Base-by-base conservation (phyloP, 1,140 invertebrate genomes). In the Sycobia sp. region DNA sequence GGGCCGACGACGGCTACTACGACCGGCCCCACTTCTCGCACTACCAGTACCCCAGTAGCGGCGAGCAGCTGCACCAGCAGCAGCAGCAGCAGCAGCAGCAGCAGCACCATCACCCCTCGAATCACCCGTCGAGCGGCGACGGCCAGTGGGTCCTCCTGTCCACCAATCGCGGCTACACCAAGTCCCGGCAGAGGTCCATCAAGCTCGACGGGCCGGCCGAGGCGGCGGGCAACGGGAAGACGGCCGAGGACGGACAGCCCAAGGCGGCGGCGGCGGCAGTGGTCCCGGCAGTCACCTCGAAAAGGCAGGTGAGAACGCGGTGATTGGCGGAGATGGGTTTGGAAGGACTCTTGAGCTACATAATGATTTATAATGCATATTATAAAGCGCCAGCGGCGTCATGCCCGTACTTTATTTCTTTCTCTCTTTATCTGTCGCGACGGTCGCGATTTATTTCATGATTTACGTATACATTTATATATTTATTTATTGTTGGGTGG, bases 121-220 rank as follows among this genome's bases (percentile, higher is more conserved):
- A 80, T 4, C 83, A 89, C 71, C 88, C 88, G 2, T 80, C 82
- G 0, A 84, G 83, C 63, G 87, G 88, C 1, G 87, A 91, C 59
- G 90, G 90, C 0, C 86, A 90, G 58, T 92, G 90, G 90, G 85
- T 92, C 2, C 77, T 92, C 0, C 72, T 92, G 7, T 91, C 90
- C 0, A 90, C 89, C 1, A 91, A 90, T 10, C 89, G 90, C 76
- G 90, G 89, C 10, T 91, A 90, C 50, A 81, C 83, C 0, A 79
- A 83, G 39, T 77, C 83, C 4, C 74, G 77, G 10, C 79, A 78
- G 47, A 73, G 76, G 46, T 80, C 79, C 1, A 76, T 78, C 67
- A 82, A 84, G 74, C 71, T 75, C 70, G 62, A 85, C 77, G 56
- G 72, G 8, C 18, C 81, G 68, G 69, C 84, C 76, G 78, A 11